Evolutionary conservation across 2,797 vertebrate species (phyloP).

Genomic region (Triplophysa yarkandensis): DNA sequence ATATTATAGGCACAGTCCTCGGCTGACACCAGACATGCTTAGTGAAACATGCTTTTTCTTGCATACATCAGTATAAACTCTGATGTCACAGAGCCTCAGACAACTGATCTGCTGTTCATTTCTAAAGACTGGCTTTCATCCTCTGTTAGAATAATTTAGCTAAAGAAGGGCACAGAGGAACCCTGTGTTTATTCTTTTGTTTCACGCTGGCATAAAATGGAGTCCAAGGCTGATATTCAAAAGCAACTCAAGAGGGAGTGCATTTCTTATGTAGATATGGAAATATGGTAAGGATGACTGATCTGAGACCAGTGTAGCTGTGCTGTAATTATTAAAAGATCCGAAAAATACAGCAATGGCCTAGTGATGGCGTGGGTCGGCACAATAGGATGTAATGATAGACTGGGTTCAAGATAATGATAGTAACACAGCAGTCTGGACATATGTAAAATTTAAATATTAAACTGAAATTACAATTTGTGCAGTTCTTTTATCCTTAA

Average conservation of each 20-base stretch:
- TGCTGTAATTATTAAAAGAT: slow-evolving; percentile 26
- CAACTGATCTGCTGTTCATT: slow-evolving; percentile 3
- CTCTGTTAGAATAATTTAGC: neutral
- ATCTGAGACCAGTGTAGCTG: slow-evolving; percentile 24
- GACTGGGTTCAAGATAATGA: too few relatives aligned
- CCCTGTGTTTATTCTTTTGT: slow-evolving; percentile 25
- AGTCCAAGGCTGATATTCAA: slow-evolving; percentile 30
- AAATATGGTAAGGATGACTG: neutral
- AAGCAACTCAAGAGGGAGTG: slow-evolving; percentile 26
- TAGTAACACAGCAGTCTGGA: too few relatives aligned
- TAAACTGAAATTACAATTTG: too few relatives aligned
- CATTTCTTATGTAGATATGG: slow-evolving; percentile 34
- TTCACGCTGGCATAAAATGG: slow-evolving; percentile 31
- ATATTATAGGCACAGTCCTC: neutral
- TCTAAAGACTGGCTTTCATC: slow-evolving; percentile 36
- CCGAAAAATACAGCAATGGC: neutral
- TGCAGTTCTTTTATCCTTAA: too few relatives aligned
- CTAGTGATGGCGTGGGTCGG: neutral
- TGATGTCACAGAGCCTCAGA: slow-evolving; percentile 14
- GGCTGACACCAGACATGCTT: slow-evolving; percentile 22
- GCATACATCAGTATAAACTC: slow-evolving; percentile 19
- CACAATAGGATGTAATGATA: neutral
- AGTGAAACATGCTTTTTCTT: slow-evolving; percentile 23
- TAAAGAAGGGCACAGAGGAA: neutral
- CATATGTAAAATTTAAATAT: too few relatives aligned